These are phyloP conservation scores for Ormyrus thymus DNA, from an alignment of 2,888 invertebrate genomes.

Conservation along the genomic window DNA sequence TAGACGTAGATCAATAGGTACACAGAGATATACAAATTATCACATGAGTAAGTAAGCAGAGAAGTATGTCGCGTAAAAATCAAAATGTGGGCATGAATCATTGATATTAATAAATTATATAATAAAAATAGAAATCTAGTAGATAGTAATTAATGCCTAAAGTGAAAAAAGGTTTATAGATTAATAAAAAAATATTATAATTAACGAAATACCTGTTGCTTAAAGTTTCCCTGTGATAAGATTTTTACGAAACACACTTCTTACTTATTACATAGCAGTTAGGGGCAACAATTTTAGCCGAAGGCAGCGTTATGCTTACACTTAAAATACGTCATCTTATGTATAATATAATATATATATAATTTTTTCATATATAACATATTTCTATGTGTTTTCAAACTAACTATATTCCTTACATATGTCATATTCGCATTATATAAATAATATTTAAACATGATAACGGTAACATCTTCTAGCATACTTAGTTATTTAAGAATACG, in stretches of 20 bases:
- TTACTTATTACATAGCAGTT: slow-evolving; percentile 70
- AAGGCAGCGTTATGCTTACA: slow-evolving; percentile 71
- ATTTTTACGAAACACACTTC: slow-evolving; percentile 51
- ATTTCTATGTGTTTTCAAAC: slow-evolving; percentile 39
- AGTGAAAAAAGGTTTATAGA: no score
- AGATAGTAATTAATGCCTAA: no score
- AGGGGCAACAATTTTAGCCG: slow-evolving; percentile 72
- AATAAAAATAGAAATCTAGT: no score
- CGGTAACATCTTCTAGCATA: slow-evolving; percentile 69
- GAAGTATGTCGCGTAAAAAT: slow-evolving; percentile 49
- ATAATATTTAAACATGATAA: slow-evolving; percentile 71
- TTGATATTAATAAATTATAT: no score
- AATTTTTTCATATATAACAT: slow-evolving; percentile 56
- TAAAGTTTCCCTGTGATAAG: not conserved
- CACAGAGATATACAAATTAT: slow-evolving; percentile 73
- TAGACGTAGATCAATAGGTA: slow-evolving; percentile 67
- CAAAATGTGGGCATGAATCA: not conserved
- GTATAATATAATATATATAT: slow-evolving; percentile 64
- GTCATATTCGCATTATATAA: slow-evolving; percentile 64
- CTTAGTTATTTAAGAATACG: slow-evolving; percentile 52
- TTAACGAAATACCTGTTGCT: no score
- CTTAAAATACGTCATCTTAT: slow-evolving; percentile 52
- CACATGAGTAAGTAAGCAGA: slow-evolving; percentile 72
- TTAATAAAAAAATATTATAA: no score
- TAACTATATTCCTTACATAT: slow-evolving; percentile 58